Evolutionary conservation across 1,140 invertebrate species (phyloP).

Genomic region (Drosophila takahashii): DNA sequence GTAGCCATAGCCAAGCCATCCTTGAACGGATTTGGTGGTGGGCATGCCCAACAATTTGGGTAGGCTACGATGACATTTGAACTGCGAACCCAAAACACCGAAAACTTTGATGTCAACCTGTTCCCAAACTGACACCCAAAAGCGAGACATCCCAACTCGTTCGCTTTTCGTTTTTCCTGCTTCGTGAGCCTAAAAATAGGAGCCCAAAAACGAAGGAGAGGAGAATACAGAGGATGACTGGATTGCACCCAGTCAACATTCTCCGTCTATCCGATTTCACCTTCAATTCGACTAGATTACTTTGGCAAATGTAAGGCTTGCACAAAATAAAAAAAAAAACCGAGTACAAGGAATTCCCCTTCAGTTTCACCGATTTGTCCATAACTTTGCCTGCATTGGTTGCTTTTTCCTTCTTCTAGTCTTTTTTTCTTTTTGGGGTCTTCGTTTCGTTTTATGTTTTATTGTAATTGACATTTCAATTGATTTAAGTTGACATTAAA

Average conservation of each 20-base stretch:
- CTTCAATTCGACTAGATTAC: constrained; percentile 70
- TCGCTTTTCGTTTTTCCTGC: too few relatives aligned
- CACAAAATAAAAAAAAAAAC: neutral
- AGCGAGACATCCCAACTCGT: constrained; percentile 27
- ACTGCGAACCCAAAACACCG: constrained; percentile 38
- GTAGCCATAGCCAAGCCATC: constrained; percentile 8
- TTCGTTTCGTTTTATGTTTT: constrained; percentile 62
- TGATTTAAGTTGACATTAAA: constrained; percentile 78
- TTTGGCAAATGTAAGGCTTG: constrained; percentile 49
- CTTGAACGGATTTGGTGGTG: constrained; percentile 25
- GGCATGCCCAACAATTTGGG: constrained; percentile 7
- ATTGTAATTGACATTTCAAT: constrained; percentile 76
- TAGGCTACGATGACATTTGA: constrained; percentile 56
- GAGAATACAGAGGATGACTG: constrained; percentile 3
- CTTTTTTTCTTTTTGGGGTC: constrained; percentile 14
- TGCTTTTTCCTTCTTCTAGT: constrained; percentile 11
- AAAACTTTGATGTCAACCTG: constrained; percentile 74
- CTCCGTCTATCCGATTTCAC: constrained; percentile 49
- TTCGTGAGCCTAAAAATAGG: constrained; percentile 32
- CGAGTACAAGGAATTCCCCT: constrained; percentile 1
- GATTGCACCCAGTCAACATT: constrained; percentile 21
- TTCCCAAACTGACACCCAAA: constrained; percentile 63
- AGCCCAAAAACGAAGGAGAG: neutral
- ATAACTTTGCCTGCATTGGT: constrained; percentile 24
- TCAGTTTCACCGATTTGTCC: constrained; percentile 13